A percentile compares a stretch with the other conserved stretches of the same genome.
phyloP scores from a whole-genome alignment of 2,797 vertebrate genomes.

The Muscicapa striata region DNA sequence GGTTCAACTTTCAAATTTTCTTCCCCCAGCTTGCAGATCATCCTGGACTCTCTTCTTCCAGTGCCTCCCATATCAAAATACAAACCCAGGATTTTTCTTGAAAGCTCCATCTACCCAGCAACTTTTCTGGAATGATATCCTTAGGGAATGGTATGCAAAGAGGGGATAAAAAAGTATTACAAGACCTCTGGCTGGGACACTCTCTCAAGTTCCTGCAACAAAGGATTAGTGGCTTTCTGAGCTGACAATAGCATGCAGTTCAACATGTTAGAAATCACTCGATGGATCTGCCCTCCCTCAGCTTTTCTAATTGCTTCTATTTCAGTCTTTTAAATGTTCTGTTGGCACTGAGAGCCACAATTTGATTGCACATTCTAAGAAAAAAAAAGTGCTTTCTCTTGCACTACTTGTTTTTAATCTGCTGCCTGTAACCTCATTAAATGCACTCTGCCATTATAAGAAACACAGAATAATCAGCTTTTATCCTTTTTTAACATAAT shows the following conservation, averaged over 20 bases:
- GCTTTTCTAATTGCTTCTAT: constrained; percentile 24
- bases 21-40: neutral
- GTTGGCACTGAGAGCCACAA: neutral
- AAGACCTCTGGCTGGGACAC: neutral
- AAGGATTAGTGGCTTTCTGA: neutral
- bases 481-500: neutral
- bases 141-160: neutral
- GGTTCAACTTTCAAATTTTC: neutral
- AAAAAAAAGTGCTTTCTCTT: neutral
- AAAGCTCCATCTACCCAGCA: neutral
- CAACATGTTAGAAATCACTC: neutral
- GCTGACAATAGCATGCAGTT: neutral
- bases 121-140: neutral
- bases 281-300: neutral
- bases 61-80: neutral
- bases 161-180: neutral
- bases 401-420: neutral
- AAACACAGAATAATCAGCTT: neutral
- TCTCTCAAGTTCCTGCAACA: neutral
- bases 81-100: neutral
- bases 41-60: neutral
- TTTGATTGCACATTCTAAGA: neutral
- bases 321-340: constrained; percentile 3
- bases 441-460: neutral
- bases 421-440: constrained; percentile 1